These are phyloP conservation scores for Dioctria rufipes DNA, from an alignment of 2,888 invertebrate genomes.

Conservation along the genomic window DNA sequence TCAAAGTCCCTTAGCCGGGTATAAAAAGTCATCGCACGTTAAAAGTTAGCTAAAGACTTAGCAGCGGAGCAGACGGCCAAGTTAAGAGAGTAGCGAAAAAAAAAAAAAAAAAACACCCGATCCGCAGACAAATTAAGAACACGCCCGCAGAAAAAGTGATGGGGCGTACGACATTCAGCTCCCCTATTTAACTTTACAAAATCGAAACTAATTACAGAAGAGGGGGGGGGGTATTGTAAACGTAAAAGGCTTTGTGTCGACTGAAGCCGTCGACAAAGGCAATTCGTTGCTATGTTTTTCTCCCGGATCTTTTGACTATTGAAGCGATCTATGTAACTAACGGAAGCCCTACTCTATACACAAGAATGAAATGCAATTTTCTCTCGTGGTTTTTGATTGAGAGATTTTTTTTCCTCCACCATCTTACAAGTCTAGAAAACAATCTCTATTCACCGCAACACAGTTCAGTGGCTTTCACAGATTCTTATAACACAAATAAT, in stretches of 20 bases:
- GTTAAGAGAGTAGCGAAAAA: background rate
- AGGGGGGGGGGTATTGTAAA: background rate
- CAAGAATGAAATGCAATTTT: conserved; percentile 53
- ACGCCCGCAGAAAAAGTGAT: conserved; percentile 26
- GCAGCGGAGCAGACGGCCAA: background rate
- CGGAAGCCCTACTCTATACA: conserved; percentile 38
- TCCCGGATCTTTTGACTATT: background rate
- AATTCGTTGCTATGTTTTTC: conserved; percentile 41
- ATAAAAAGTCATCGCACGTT: conserved; percentile 28
- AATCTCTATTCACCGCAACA: background rate
- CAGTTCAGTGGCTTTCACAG: background rate
- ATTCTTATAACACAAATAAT: background rate
- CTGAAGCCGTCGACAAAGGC: conserved; percentile 26
- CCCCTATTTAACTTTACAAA: conserved; percentile 40
- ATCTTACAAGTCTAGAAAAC: background rate
- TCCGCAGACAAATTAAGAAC: conserved; percentile 21
- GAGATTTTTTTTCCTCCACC: background rate
- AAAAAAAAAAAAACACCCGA: background rate
- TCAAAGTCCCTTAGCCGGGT: conserved; percentile 9
- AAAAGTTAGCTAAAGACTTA: background rate
- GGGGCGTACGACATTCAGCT: conserved; percentile 47
- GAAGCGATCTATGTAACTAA: conserved; percentile 5
- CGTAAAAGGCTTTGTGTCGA: conserved; percentile 17
- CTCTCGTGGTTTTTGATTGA: background rate
- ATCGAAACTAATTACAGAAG: conserved; percentile 50